These are phyloP conservation scores for Platysternon megacephalum DNA, from an alignment of 2,113 vertebrate species.

Conservation along the genomic window DNA sequence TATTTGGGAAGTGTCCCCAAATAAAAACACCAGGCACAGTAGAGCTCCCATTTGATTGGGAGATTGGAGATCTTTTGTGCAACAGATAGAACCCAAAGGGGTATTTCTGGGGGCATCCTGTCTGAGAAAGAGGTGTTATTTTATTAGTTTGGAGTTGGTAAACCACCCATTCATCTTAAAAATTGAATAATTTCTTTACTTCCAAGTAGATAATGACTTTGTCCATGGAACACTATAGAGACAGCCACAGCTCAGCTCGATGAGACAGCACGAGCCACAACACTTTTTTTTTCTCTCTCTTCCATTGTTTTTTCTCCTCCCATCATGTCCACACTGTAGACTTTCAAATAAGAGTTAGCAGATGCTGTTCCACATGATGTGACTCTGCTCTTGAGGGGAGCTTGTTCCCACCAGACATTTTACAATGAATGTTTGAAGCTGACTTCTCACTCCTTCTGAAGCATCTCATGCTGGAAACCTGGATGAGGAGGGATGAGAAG, in stretches of 20 bases:
- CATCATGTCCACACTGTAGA: background rate
- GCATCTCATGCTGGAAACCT: slow-evolving; percentile 64
- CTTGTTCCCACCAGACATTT: slow-evolving; percentile 65
- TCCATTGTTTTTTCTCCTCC: background rate
- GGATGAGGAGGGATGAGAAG: slow-evolving; percentile 66
- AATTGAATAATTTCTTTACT: background rate
- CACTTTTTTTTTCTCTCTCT: background rate
- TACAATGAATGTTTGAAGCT: slow-evolving; percentile 73
- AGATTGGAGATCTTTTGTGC: background rate
- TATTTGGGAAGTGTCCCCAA: background rate
- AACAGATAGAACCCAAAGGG: background rate
- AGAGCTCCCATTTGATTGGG: background rate
- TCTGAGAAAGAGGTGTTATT: background rate
- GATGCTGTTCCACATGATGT: slow-evolving; percentile 50
- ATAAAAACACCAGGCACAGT: background rate
- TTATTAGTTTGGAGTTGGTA: background rate
- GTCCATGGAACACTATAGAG: background rate
- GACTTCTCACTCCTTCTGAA: slow-evolving; percentile 59
- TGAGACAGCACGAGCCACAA: background rate
- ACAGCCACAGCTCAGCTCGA: background rate
- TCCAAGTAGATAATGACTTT: background rate
- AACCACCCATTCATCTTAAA: background rate
- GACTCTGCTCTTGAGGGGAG: slow-evolving; percentile 55
- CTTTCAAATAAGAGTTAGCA: slow-evolving; percentile 65
- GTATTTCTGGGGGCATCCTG: background rate